Evolutionary conservation across 2,888 invertebrate genomes (phyloP), one percentile per base, ranked within the genome.

Genomic region (Temnothorax unifasciatus): DNA sequence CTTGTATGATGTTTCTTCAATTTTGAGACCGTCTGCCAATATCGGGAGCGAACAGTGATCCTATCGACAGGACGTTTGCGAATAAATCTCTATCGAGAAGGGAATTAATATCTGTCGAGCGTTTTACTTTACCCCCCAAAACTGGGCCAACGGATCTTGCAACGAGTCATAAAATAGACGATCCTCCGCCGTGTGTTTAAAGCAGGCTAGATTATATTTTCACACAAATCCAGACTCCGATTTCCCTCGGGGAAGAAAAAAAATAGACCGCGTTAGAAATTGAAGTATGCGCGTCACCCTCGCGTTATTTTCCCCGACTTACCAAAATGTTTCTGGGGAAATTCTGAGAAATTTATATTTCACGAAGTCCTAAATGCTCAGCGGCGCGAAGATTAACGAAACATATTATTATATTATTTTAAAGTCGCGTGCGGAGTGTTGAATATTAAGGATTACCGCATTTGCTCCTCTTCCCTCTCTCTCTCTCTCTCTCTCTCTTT

Each of bases 1-100:
- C 71, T 81, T 81, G 59, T 71, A 81, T 81, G 47, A 73, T 81
- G 79, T 81, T 81, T 81, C 79, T 81, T 81, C 79, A 81, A 81
- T 71, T 81, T 81, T 61, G 79, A 81, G 71, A 81, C 59, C 71
- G 38, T 71, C 59, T 81, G 79, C 79, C 79, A 81, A 81, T 81
- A 81, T 81, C 54, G 73, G 34, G 34, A 29, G 59, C 57, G 47
- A 71, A 71, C 47, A 11, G 79, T 81, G 79, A 81, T 81, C 59
- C 73, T 21, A 81, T 81, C 79, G 79, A 81, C 79, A 81, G 79
- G 73, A 71, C 73, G 79, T 73, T 81, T 73, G 79, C 71, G 73
- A 81, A 81, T 81, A 81, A 81, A 81, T 81, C 79, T 59, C 79
- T 81, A 81, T 81, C 79, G 71, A 61, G 73, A 59, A 50, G 73